A percentile compares a stretch with the other conserved stretches of the same genome.
Evolutionary conservation across 2,888 invertebrate species (phyloP).

Genomic region (Caenorhabditis becei): DNA sequence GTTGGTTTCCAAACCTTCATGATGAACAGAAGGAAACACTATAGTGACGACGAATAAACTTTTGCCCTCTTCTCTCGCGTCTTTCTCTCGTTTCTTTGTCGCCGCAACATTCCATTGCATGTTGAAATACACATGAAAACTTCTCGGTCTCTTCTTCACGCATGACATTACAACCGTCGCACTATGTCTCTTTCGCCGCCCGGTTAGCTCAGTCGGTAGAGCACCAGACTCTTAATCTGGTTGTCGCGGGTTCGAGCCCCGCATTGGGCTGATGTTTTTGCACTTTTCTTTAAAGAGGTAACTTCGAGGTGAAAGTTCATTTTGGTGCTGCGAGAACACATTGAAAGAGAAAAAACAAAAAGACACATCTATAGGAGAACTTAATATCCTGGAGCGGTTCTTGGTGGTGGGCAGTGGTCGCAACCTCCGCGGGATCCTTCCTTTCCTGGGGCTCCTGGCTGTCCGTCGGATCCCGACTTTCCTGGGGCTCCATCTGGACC

Average conservation of each 20-base stretch:
- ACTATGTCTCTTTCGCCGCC: conserved; percentile 53
- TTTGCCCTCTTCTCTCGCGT: not conserved
- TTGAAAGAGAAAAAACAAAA: conserved; percentile 13
- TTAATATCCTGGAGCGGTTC: conserved; percentile 74
- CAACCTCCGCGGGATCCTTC: conserved; percentile 64
- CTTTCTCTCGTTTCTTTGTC: not conserved
- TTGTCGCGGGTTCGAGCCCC: conserved; percentile 81
- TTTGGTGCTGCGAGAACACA: conserved; percentile 28
- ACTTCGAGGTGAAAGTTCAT: conserved; percentile 38
- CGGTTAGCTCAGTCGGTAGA: conserved; percentile 81
- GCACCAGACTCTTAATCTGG: conserved; percentile 81
- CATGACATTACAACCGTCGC: not conserved
- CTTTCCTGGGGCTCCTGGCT: conserved; percentile 69
- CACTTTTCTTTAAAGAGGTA: not conserved
- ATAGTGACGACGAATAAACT: conserved; percentile 7
- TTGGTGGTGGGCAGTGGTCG: conserved; percentile 70
- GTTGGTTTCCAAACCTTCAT: conserved; percentile 46
- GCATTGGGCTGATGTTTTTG: conserved; percentile 74
- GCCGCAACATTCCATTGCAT: not conserved
- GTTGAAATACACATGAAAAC: too few species aligned
- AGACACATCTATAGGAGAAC: not conserved
- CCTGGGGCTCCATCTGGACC: conserved; percentile 71
- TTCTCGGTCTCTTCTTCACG: too few species aligned
- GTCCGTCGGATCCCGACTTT: conserved; percentile 67
- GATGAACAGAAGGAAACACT: conserved; percentile 28